These are phyloP conservation scores for Ectemnius cavifrons DNA, from an alignment of 2,888 invertebrate genomes.

Conservation along the genomic window DNA sequence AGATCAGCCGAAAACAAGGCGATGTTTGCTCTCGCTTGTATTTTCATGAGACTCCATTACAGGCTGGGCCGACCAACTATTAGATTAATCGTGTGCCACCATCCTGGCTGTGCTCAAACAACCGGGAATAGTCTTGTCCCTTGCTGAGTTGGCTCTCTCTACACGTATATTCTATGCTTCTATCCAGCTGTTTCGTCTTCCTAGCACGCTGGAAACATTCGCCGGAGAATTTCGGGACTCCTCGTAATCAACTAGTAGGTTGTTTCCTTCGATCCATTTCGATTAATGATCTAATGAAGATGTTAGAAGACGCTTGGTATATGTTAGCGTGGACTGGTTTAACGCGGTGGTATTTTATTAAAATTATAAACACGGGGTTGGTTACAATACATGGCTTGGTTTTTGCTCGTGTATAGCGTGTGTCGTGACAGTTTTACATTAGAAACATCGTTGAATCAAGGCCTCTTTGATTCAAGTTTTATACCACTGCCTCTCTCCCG, in stretches of 20 bases:
- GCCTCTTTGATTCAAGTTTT: constrained; percentile 68
- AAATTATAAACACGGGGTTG: constrained; percentile 69
- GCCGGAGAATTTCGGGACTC: too few relatives aligned
- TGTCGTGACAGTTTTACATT: constrained; percentile 64
- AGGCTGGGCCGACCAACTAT: neutral
- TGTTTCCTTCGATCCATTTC: too few relatives aligned
- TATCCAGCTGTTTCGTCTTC: too few relatives aligned
- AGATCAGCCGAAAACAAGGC: constrained; percentile 19
- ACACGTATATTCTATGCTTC: too few relatives aligned
- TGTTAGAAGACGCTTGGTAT: too few relatives aligned
- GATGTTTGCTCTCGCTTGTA: constrained; percentile 22
- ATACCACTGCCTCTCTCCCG: constrained; percentile 30
- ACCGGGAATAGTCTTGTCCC: too few relatives aligned
- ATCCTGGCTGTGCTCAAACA: neutral
- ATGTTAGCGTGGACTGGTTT: constrained; percentile 25
- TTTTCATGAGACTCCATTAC: constrained; percentile 29
- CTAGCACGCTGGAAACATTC: too few relatives aligned
- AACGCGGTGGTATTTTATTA: constrained; percentile 71
- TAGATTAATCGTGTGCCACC: neutral
- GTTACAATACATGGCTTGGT: constrained; percentile 61
- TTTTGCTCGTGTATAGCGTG: constrained; percentile 34
- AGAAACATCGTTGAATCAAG: constrained; percentile 73
- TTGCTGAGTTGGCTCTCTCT: too few relatives aligned
- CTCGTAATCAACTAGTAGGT: too few relatives aligned
- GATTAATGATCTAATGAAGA: too few relatives aligned